These are phyloP conservation scores for Bombus pascuorum DNA, from an alignment of 1,140 invertebrate species.

Conservation along the genomic window DNA sequence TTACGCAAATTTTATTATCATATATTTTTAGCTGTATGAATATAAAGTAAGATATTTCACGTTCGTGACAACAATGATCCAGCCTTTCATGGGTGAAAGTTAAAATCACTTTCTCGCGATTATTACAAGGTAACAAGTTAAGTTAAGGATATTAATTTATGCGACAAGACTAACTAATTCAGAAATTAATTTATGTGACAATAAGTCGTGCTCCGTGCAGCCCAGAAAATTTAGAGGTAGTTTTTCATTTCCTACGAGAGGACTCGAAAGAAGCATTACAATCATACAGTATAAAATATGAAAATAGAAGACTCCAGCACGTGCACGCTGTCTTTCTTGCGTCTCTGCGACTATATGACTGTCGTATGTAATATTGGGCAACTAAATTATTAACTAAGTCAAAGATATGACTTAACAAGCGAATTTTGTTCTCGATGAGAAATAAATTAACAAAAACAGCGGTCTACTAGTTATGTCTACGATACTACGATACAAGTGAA, in stretches of 20 bases:
- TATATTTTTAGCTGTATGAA: no score
- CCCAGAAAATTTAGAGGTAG: not conserved
- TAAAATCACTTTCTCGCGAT: no score
- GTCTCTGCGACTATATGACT: not conserved
- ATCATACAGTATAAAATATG: not conserved
- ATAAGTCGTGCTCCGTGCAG: not conserved
- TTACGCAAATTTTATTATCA: no score
- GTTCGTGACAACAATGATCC: no score
- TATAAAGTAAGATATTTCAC: no score
- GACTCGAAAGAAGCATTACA: not conserved
- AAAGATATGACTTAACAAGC: not conserved
- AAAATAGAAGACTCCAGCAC: not conserved
- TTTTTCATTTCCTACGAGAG: not conserved
- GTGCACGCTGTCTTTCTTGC: not conserved
- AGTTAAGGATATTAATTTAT: no score
- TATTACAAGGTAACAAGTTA: no score
- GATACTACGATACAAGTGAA: slow-evolving; percentile 44
- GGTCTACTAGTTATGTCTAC: slow-evolving; percentile 13
- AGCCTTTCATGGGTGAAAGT: no score
- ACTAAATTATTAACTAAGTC: not conserved
- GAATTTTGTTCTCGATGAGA: slow-evolving; percentile 13
- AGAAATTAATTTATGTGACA: not conserved
- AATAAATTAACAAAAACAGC: slow-evolving; percentile 33
- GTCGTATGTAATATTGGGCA: not conserved
- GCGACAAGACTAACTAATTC: not conserved